Evolutionary conservation across 2,888 invertebrate genomes (phyloP), one percentile per base, ranked within the genome.

Genomic region (Junonia oenone): DNA sequence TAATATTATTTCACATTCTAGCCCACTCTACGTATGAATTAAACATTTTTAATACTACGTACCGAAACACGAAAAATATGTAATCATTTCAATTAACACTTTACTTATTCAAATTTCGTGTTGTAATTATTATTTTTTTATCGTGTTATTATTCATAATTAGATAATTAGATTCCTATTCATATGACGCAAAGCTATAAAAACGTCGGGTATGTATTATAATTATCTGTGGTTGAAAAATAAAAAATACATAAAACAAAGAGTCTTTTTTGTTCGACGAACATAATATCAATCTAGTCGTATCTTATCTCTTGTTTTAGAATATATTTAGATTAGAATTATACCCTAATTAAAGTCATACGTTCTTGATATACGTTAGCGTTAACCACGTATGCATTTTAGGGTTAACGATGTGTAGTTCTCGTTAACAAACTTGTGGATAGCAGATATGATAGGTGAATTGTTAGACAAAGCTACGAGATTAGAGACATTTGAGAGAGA

Each of bases 291-390:
- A 31, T 52, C 14, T 46, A 46, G 26, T 51, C 45, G 26, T 13
- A 29, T 38, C 14, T 52, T 52, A 52, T 46, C 46, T 37, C 45
- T 6, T 46, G 37, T 11, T 29, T 52, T 29, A 3, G 17, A 52
- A 52, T 46, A 43, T 29, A 38, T 19, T 46, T 31, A 5, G 19
- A 29, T 46, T 46, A 27, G 27, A 14, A 45, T 45, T 13, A 53
- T 49, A 49, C 27, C 45, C 26, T 54, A 54, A 54, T 54, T 57
- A 54, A 15, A 31, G 49, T 49, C 13, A 46, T 54, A 45, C 33
- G 6, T 11, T 8, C 31, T 19, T 29, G 45, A 46, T 46, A 45
- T n/a, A n/a, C n/a, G 13, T 13, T n/a, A 14, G 3, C 22, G 43
- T 22, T 43, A 26, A 22, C 17, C n/a, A 2, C 13, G 22, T n/a